Evolutionary conservation across 2,113 vertebrate species (phyloP), one percentile per base, ranked within the genome.

Genomic region (Sialia sialis): DNA sequence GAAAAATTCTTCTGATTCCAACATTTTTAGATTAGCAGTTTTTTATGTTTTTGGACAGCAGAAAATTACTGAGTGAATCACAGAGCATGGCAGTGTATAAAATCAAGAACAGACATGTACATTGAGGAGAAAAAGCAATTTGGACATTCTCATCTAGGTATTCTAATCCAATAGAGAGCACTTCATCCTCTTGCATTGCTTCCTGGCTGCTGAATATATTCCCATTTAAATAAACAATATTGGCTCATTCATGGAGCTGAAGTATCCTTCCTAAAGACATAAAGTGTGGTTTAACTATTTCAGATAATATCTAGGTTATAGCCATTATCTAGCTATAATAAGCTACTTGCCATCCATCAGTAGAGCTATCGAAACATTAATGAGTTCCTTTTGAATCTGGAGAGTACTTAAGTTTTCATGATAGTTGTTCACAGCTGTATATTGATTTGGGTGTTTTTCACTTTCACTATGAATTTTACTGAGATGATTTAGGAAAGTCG

Each of bases 401-500:
- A 91, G 74, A 56, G 78, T 77, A 85, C 84, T 86, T 90, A 62
- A 70, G 68, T 44, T 83, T 93, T 94, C 75, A 52, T 89, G 43
- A 51, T 58, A 77, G 49, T 63, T 87, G 51, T 91, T 97, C 85
- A 84, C 29, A 55, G 52, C 58, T 94, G 41, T 86, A 63, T 90
- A 88, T 89, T 92, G 76, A 95, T 96, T 78, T 66, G n/a, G 23
- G 30, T 34, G 17, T 74, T 94, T 92, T 89, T 83, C 46, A n/a
- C 77, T 92, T 97, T 96, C 76, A 49, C 39, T 85, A 36, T 87
- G 76, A 93, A 62, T 94, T 95, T 90, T 36, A 68, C n/a, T 60
- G 82, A 94, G 27, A 51, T 93, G 15, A 27, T 92, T 93, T 46
- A 59, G 68, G 51, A 72, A 93, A 80, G 17, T 39, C 11, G 30